These are phyloP conservation scores for Excalfactoria chinensis DNA, from an alignment of 2,113 vertebrate species.

Conservation along the genomic window DNA sequence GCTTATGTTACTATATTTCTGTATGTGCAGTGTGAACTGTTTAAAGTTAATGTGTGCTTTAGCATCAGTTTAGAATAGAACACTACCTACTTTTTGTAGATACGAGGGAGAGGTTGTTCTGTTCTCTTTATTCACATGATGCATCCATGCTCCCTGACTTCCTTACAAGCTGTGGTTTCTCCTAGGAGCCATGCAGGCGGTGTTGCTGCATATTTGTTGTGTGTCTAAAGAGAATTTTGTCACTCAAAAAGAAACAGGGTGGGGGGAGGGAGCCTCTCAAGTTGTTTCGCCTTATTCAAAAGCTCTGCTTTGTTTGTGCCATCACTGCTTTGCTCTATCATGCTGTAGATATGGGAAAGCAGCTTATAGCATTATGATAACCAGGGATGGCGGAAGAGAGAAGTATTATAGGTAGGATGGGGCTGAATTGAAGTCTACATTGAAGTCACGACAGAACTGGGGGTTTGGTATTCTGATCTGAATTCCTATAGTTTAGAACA, in stretches of 20 bases:
- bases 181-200: neutral
- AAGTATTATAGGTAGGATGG: neutral
- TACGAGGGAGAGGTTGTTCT: neutral
- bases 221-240: slow-evolving; percentile 7
- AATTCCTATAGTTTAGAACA: neutral
- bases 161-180: neutral
- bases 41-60: slow-evolving; percentile 8
- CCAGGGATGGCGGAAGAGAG: neutral
- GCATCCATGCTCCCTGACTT: neutral
- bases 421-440: neutral
- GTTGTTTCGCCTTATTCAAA: neutral
- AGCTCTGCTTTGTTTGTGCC: slow-evolving; percentile 37
- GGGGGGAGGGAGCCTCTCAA: neutral
- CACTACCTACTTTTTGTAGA: neutral
- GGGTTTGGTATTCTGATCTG: neutral
- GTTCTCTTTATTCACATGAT: neutral
- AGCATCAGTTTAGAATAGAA: neutral
- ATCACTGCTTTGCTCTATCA: slow-evolving; percentile 54
- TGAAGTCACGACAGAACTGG: neutral
- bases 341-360: neutral
- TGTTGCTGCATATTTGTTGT: neutral
- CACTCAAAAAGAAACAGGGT: neutral
- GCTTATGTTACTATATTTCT: slow-evolving; percentile 51
- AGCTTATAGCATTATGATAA: neutral
- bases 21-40: slow-evolving; percentile 33